Percentiles rank a stretch among this genome's conserved stretches.
Conservation (phyloP, 1,140 invertebrate genomes). For the Subanguina moxae region DNA sequence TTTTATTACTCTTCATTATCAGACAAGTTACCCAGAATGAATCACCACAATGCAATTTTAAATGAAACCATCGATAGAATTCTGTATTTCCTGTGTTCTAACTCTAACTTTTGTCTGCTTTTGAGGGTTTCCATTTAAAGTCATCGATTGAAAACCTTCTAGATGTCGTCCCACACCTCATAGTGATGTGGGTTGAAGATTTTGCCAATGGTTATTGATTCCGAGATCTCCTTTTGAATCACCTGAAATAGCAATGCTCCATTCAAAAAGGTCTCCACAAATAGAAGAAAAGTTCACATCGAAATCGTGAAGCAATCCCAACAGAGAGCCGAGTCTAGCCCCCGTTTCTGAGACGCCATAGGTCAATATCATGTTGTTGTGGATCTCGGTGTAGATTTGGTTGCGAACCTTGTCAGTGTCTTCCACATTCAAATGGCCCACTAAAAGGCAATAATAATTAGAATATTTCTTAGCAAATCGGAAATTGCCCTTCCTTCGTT, state of each 20-base stretch:
- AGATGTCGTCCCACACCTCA: constrained; percentile 40
- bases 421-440: constrained; percentile 20
- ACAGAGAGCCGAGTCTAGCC: constrained; percentile 33
- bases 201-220: constrained; percentile 42
- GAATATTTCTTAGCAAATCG: constrained; percentile 1
- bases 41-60: too few relatives aligned
- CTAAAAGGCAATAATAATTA: constrained; percentile 8
- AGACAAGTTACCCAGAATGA: too few relatives aligned
- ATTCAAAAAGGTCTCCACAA: background rate
- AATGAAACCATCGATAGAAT: too few relatives aligned
- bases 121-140: too few relatives aligned
- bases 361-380: constrained; percentile 41
- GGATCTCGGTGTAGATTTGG: constrained; percentile 40
- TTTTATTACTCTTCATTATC: too few relatives aligned
- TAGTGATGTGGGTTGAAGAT: constrained; percentile 44
- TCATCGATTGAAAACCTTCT: too few relatives aligned
- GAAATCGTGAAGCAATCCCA: constrained; percentile 41
- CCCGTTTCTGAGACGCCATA: constrained; percentile 41
- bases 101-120: too few relatives aligned
- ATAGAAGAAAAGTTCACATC: constrained; percentile 31
- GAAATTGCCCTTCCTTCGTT: constrained; percentile 33
- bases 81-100: too few relatives aligned
- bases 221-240: constrained; percentile 44
- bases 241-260: constrained; percentile 32
- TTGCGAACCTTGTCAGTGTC: constrained; percentile 38